A percentile compares a stretch with the other conserved stretches of the same genome.
Evolutionary conservation across 2,888 invertebrate genomes (phyloP).

Genomic region (Eristalinus aeneus): DNA sequence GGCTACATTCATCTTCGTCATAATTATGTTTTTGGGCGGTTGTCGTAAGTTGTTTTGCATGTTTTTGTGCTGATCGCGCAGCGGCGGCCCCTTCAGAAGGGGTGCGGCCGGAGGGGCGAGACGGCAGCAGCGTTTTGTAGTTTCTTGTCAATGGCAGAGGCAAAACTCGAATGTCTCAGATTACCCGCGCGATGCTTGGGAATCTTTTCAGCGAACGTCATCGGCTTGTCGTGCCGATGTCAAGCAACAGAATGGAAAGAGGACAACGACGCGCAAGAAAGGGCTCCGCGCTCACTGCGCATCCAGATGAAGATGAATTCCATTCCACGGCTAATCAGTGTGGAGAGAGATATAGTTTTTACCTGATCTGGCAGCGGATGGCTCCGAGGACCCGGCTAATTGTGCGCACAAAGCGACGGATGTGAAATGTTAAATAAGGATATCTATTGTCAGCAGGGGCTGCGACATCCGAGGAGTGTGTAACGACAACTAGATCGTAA

Average conservation of each 20-base stretch:
- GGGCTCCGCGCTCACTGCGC: slow-evolving; percentile 37
- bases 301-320: slow-evolving; percentile 57
- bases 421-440: slow-evolving; percentile 69
- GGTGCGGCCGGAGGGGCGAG: background rate
- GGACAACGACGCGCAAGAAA: slow-evolving; percentile 22
- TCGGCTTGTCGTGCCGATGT: slow-evolving; percentile 68
- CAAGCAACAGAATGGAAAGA: slow-evolving; percentile 43
- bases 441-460: slow-evolving; percentile 62
- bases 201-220: slow-evolving; percentile 65
- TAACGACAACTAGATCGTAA: slow-evolving; percentile 45
- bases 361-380: slow-evolving; percentile 61
- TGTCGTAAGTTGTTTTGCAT: slow-evolving; percentile 68
- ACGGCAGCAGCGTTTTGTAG: slow-evolving; percentile 17
- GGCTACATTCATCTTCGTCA: slow-evolving; percentile 71
- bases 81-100: background rate
- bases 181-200: slow-evolving; percentile 51
- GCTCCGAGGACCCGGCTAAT: slow-evolving; percentile 58
- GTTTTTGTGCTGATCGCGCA: slow-evolving; percentile 20
- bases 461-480: slow-evolving; percentile 28
- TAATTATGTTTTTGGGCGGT: slow-evolving; percentile 71
- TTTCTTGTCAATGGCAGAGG: slow-evolving; percentile 40
- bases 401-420: slow-evolving; percentile 65
- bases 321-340: slow-evolving; percentile 68
- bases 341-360: slow-evolving; percentile 42
- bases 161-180: slow-evolving; percentile 54